Percentiles rank a stretch among this genome's conserved stretches.
These are phyloP conservation scores for Macrocentrus cingulum DNA, from an alignment of 1,140 invertebrate genomes.

Conservation along the genomic window DNA sequence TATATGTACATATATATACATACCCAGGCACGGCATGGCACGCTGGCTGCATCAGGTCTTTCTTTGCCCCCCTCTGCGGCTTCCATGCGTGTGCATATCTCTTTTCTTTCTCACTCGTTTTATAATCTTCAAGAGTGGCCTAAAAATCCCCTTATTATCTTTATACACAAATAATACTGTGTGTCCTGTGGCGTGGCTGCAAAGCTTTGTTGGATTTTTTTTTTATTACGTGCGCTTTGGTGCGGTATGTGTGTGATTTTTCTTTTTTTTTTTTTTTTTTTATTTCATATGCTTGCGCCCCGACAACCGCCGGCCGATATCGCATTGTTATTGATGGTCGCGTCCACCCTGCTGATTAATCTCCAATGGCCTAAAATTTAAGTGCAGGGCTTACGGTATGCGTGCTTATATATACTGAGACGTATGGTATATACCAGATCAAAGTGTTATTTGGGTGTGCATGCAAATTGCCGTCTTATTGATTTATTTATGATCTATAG, in stretches of 20 bases:
- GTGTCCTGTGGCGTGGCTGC: conserved; percentile 6
- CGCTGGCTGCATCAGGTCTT: conserved; percentile 13
- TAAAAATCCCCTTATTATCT: conserved; percentile 28
- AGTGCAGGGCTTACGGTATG: background rate
- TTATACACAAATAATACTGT: conserved; percentile 1
- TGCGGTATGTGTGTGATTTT: background rate
- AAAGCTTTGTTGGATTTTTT: background rate
- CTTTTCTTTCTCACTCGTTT: background rate
- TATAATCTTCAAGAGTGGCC: conserved; percentile 17
- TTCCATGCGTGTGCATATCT: conserved; percentile 16
- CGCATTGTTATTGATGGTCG: conserved; percentile 13
- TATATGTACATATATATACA: no score
- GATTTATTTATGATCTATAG: background rate
- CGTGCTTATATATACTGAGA: background rate
- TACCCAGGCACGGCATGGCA: conserved; percentile 22
- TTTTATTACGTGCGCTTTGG: background rate
- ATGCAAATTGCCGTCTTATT: background rate
- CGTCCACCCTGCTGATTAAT: conserved; percentile 14
- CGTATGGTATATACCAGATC: background rate
- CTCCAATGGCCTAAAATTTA: conserved; percentile 5
- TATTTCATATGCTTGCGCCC: background rate
- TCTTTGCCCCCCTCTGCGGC: conserved; percentile 11
- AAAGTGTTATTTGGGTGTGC: background rate
- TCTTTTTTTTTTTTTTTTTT: conserved; percentile 6
- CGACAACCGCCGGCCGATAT: background rate